Base-by-base conservation (phyloP, 2,888 invertebrate species). In the Dryomyza anilis region DNA sequence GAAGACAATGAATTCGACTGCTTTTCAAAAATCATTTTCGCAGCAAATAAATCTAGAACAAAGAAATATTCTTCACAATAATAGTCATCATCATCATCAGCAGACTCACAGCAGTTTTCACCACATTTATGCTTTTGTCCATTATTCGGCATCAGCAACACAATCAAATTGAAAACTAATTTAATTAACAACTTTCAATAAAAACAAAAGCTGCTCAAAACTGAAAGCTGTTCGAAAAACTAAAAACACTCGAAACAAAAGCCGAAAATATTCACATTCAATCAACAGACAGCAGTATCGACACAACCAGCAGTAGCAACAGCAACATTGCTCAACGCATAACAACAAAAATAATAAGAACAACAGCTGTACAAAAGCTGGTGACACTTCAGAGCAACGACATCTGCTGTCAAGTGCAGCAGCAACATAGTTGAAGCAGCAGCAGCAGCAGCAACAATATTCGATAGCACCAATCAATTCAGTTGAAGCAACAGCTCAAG, bases 171-270 rank as follows among this genome's bases (percentile, higher is more conserved):
- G 43, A 56, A 56, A 53, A 69, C 70, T 72, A 76, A 73, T 77
- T 77, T 30, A 75, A 75, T 75, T 75, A 77, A 68, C 77, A 76
- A 46, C 63, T 67, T 61, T 55, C 45, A 55, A 36, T 43, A 33
- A 63, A 48, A 53, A 30, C 61, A 60, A 63, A 29, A 56, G 21
- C 23, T 33, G 21, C 8, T 8, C 21, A 19, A 3, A 33, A 53
- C 8, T 16, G 16, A 16, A 7, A 45, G n/a, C n/a, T n/a, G n/a
- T n/a, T n/a, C n/a, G n/a, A n/a, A n/a, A 63, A 4, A 43, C 27
- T 45, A 30, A 43, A 27, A 36, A 33, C 30, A 21, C 19, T n/a
- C 55, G n/a, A 27, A 45, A 59, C 50, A 29, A 64, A 39, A 45
- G 39, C 48, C 19, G 23, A 16, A 21, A 55, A 36, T 55, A 7